These are phyloP conservation scores for Drosophila yooni DNA, from an alignment of 2,888 invertebrate genomes.

Conservation along the genomic window DNA sequence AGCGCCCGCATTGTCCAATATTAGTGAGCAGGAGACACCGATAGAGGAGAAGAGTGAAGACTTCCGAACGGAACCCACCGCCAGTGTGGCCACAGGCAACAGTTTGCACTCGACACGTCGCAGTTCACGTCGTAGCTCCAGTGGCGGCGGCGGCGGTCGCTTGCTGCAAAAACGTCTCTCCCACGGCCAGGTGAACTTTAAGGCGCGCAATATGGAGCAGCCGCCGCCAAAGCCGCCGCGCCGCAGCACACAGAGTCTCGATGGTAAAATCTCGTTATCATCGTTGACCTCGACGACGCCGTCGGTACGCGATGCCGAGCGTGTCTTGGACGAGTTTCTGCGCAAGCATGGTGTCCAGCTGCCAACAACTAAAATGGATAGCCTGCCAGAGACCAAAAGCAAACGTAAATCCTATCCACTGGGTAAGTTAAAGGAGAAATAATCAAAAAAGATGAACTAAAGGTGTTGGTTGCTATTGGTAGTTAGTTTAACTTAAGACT, in stretches of 20 bases:
- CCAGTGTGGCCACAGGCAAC: constrained; percentile 24
- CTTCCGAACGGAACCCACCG: constrained; percentile 23
- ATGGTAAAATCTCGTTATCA: constrained; percentile 63
- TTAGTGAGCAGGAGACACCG: constrained; percentile 66
- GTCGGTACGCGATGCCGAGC: constrained; percentile 81
- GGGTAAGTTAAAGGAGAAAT: constrained; percentile 63
- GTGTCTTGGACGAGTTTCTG: constrained; percentile 79
- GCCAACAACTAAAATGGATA: constrained; percentile 34
- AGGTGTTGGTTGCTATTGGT: constrained; percentile 29
- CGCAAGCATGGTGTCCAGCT: constrained; percentile 68
- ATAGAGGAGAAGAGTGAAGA: constrained; percentile 40
- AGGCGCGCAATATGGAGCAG: constrained; percentile 60
- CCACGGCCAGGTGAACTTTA: constrained; percentile 64
- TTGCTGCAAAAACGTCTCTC: constrained; percentile 82
- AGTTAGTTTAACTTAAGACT: constrained; percentile 10
- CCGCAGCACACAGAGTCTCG: constrained; percentile 65
- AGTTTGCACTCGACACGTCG: constrained; percentile 38
- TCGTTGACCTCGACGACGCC: constrained; percentile 74
- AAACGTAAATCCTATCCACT: constrained; percentile 74
- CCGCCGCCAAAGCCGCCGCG: constrained; percentile 84
- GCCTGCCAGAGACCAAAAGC: constrained; percentile 32
- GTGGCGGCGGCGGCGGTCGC: constrained; percentile 75
- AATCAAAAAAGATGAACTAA: background rate
- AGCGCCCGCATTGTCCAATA: constrained; percentile 60
- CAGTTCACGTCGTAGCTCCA: constrained; percentile 60